A percentile compares a stretch with the other conserved stretches of the same genome.
These are phyloP conservation scores for Bryconaethiops microstoma DNA, from an alignment of 2,797 vertebrate genomes.

Conservation along the genomic window DNA sequence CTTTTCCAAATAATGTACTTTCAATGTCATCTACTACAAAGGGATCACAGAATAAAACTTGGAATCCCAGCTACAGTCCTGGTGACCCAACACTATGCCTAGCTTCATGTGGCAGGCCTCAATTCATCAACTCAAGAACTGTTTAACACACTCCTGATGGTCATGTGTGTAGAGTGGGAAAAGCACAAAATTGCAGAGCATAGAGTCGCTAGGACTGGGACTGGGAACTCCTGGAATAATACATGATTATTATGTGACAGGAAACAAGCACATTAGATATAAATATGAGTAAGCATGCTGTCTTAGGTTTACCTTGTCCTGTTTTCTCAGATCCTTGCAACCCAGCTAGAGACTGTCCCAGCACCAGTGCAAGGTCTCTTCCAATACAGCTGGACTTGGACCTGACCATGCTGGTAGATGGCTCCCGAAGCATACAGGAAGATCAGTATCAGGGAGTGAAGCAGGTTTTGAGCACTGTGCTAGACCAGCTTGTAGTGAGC, in stretches of 20 bases:
- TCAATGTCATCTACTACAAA: background rate
- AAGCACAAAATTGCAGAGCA: background rate
- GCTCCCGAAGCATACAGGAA: constrained; percentile 74
- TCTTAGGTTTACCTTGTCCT: background rate
- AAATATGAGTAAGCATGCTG: background rate
- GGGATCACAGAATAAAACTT: background rate
- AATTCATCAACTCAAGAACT: no score
- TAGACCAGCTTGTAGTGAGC: constrained; percentile 80
- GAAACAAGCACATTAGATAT: background rate
- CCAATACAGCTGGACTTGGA: constrained; percentile 77
- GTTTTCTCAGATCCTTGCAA: constrained; percentile 81
- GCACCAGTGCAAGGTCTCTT: constrained; percentile 23
- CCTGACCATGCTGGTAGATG: constrained; percentile 80
- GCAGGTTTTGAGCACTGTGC: constrained; percentile 75
- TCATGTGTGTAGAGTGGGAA: background rate
- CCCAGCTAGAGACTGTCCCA: constrained; percentile 64
- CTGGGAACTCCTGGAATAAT: background rate
- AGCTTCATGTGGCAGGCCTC: no score
- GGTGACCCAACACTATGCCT: no score
- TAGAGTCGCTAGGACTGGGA: no score
- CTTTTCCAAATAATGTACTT: no score
- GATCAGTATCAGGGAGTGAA: constrained; percentile 75
- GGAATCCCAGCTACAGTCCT: no score
- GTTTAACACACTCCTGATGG: background rate
- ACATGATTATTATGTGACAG: background rate